phyloP scores from a whole-genome alignment of 2,888 invertebrate genomes.

The Eledone cirrhosa region DNA sequence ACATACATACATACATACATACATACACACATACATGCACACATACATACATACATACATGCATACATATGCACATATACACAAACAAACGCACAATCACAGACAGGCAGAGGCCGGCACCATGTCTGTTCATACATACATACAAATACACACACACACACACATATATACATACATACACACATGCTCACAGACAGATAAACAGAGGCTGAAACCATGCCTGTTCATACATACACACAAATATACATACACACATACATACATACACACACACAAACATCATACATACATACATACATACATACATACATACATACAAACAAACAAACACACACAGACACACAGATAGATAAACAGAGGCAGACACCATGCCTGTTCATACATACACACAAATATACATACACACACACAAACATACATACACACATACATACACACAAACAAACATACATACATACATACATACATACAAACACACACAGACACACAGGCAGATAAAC shows the following conservation, averaged over 20 bases:
- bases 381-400: background rate
- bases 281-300: background rate
- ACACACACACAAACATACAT: background rate
- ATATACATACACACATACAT: constrained; percentile 3
- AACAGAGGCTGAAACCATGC: too few relatives aligned
- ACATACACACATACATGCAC: too few relatives aligned
- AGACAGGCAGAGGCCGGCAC: background rate
- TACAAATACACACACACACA: background rate
- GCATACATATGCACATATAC: too few relatives aligned
- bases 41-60: too few relatives aligned
- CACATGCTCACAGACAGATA: background rate
- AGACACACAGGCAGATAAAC: background rate
- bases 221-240: background rate
- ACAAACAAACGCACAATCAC: background rate
- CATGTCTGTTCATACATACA: background rate
- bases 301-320: background rate
- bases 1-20: too few relatives aligned
- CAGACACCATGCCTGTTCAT: background rate
- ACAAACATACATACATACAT: background rate
- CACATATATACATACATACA: background rate
- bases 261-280: background rate
- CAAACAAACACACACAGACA: background rate
- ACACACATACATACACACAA: background rate
- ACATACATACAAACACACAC: background rate
- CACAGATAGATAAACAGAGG: background rate